Percentiles rank a stretch among this genome's conserved stretches.
phyloP scores from a whole-genome alignment of 2,888 invertebrate species.

The Kuschelorhynchus macadamiae region DNA sequence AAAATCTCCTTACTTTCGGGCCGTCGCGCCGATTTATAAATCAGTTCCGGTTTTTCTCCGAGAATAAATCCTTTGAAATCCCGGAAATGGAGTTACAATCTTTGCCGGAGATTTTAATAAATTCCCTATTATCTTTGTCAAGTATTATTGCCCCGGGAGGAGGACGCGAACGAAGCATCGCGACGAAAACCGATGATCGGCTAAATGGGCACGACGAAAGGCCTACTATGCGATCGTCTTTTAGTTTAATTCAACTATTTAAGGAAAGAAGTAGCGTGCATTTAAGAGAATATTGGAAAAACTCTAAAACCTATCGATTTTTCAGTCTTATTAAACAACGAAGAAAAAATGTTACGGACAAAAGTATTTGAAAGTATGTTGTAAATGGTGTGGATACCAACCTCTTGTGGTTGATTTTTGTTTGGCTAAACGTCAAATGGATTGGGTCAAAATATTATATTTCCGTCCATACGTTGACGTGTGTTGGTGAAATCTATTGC shows the following conservation, averaged over 20 bases:
- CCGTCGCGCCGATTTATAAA: slow-evolving; percentile 32
- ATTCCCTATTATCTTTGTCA: slow-evolving; percentile 56
- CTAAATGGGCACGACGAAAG: slow-evolving; percentile 29
- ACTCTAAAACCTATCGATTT: neutral
- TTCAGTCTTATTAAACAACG: neutral
- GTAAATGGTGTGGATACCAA: too few relatives aligned
- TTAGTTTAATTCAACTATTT: too few relatives aligned
- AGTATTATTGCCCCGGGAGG: slow-evolving; percentile 50
- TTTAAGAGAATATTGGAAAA: too few relatives aligned
- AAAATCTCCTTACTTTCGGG: slow-evolving; percentile 43
- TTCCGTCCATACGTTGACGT: too few relatives aligned
- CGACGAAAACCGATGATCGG: slow-evolving; percentile 50
- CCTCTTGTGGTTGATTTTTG: too few relatives aligned
- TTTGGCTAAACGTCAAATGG: too few relatives aligned
- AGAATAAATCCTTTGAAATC: slow-evolving; percentile 45
- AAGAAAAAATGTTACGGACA: too few relatives aligned
- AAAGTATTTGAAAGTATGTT: too few relatives aligned
- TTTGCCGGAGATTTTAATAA: slow-evolving; percentile 54
- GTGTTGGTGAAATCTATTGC: too few relatives aligned
- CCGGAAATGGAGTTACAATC: slow-evolving; percentile 58
- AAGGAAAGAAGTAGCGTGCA: too few relatives aligned
- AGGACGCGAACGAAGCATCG: slow-evolving; percentile 43
- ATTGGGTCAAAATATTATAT: too few relatives aligned
- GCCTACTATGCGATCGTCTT: slow-evolving; percentile 36
- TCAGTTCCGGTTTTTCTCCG: slow-evolving; percentile 44